These are phyloP conservation scores for Agrochola lychnidis DNA, from an alignment of 2,888 invertebrate species.

Conservation along the genomic window DNA sequence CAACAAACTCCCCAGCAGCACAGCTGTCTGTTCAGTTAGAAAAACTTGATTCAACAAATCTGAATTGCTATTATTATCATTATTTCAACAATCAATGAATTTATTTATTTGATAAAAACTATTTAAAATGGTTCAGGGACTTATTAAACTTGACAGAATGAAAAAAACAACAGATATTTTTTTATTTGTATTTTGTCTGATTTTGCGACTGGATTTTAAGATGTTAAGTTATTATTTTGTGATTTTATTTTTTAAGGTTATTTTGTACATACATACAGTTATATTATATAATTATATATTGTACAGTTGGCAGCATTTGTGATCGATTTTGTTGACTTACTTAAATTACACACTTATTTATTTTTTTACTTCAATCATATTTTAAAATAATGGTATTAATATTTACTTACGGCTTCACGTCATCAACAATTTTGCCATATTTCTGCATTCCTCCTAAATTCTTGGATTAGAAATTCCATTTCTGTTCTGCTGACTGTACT, in stretches of 20 bases:
- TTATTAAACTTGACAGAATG: constrained; percentile 20
- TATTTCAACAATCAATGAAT: neutral
- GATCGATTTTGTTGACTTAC: neutral
- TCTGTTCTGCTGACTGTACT: constrained; percentile 54
- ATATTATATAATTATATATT: constrained; percentile 21
- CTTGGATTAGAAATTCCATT: neutral
- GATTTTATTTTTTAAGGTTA: constrained; percentile 56
- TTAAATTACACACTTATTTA: neutral
- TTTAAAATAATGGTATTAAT: neutral
- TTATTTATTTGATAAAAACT: constrained; percentile 25
- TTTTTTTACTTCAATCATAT: neutral
- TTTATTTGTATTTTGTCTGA: constrained; percentile 43
- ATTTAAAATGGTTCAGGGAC: constrained; percentile 48
- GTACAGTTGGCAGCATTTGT: constrained; percentile 44
- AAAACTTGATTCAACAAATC: neutral
- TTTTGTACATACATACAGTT: constrained; percentile 48
- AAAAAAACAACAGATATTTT: constrained; percentile 23
- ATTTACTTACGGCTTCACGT: neutral
- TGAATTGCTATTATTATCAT: neutral
- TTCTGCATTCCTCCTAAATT: neutral
- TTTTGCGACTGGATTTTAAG: constrained; percentile 45
- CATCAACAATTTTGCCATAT: neutral
- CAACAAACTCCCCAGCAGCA: neutral
- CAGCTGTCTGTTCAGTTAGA: neutral
- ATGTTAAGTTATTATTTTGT: constrained; percentile 47